These are phyloP conservation scores for Hyperoplus lanceolatus DNA, from an alignment of 2,797 vertebrate genomes.

Conservation along the genomic window DNA sequence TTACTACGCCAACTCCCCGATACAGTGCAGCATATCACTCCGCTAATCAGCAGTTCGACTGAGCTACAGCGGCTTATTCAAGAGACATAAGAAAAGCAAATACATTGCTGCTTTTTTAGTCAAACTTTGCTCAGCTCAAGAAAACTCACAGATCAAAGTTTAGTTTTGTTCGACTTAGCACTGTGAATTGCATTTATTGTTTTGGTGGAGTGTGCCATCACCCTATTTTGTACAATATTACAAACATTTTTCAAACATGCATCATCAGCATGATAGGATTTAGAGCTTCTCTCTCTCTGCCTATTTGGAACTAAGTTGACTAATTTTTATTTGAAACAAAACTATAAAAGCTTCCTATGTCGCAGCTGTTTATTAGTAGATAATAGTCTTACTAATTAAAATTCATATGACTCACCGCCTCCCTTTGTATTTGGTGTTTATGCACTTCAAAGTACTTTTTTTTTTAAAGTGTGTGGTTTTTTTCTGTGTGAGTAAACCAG, in stretches of 20 bases:
- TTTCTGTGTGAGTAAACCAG: conserved; percentile 7
- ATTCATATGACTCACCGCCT: conserved; percentile 7
- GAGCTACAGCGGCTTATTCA: too few relatives aligned
- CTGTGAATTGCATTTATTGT: not conserved
- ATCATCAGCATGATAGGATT: not conserved
- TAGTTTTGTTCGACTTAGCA: not conserved
- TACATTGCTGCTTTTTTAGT: too few relatives aligned
- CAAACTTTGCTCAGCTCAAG: too few relatives aligned
- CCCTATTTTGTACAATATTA: not conserved
- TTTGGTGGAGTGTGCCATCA: not conserved
- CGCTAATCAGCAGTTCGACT: too few relatives aligned
- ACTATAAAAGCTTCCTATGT: not conserved
- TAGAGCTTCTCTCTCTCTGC: not conserved
- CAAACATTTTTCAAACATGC: not conserved
- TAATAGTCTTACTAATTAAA: not conserved
- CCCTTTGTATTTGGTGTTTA: conserved; percentile 14
- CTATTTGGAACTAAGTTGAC: not conserved
- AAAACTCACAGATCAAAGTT: not conserved
- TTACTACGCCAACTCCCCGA: too few relatives aligned
- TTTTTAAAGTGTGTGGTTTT: conserved; percentile 11
- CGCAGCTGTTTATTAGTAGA: not conserved
- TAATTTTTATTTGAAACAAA: not conserved
- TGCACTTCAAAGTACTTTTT: conserved; percentile 26
- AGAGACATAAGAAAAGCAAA: too few relatives aligned
- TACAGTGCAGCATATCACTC: too few relatives aligned